Base-by-base conservation (phyloP, 2,113 vertebrate species). In the Corythornis cristatus region DNA sequence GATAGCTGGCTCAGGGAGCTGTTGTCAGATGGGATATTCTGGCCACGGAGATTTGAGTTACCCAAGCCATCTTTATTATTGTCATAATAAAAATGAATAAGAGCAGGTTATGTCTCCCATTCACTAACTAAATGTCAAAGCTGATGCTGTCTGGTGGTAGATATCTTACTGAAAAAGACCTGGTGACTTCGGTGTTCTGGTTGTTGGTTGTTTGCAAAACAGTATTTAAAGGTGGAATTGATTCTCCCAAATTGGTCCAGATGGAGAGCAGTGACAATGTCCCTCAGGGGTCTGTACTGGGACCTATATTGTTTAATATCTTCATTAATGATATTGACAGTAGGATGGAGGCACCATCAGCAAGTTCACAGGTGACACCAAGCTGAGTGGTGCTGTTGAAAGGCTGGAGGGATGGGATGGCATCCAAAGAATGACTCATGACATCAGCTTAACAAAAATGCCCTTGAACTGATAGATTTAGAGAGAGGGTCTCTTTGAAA, bases 1-100 rank as follows among this genome's bases (percentile, higher is more conserved):
- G 54, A 57, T 29, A 19, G 0, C 64, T 80, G 0, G 0, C 33
- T 74, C 1, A 0, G n/a, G 67, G 29, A 40, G 60, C 35, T 93
- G 11, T 75, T 81, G 77, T 83, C 70, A 71, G 61, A 43, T 74
- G 65, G 35, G 51, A 17, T 3, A 19, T 75, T 75, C 81, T 86
- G 72, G 43, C 50, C 21, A 10, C 29, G 46, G 62, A 91, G 64
- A 80, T 88, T 28, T 71, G 60, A 85, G 60, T 66, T 88, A 40
- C 37, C 31, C 3, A 22, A 89, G 64, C 37, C 31, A 58, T 31
- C 79, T 68, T 83, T 79, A 86, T 95, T 92, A 66, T 29, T 29
- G 18, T 33, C 5, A 1, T 54, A 91, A 83, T 70, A 79, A 89
- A 96, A 95, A 85, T 62, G 46, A 93, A 0, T 78, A 37, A 70